These are phyloP conservation scores for Apostichopus californicus DNA, from an alignment of 35 echinoderm and acorn worm species.

Conservation along the genomic window DNA sequence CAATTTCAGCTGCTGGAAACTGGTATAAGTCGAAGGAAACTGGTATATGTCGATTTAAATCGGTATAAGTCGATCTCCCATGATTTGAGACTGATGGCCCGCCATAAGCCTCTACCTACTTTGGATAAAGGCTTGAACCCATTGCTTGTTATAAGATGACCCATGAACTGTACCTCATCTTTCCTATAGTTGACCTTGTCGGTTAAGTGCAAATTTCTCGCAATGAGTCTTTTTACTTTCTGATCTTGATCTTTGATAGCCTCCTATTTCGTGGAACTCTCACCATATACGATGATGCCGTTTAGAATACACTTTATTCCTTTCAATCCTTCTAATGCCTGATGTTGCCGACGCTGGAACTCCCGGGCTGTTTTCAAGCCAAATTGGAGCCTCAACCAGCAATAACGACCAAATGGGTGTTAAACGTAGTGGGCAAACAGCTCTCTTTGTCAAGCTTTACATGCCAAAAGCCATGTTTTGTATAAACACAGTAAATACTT, in stretches of 20 bases:
- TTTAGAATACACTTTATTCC: slow-evolving; percentile 20
- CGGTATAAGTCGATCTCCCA: too few relatives aligned
- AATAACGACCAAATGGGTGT: neutral
- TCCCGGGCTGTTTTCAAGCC: slow-evolving; percentile 51
- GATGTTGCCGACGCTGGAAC: slow-evolving; percentile 61
- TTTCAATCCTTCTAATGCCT: slow-evolving; percentile 13
- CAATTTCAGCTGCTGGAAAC: too few relatives aligned
- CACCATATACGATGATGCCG: slow-evolving; percentile 70
- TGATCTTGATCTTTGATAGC: slow-evolving; percentile 62
- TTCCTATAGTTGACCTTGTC: slow-evolving; percentile 56
- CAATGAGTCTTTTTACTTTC: slow-evolving; percentile 58
- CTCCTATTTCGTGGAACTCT: slow-evolving; percentile 58
- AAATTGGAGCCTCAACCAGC: slow-evolving; percentile 70
- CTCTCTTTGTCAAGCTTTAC: slow-evolving; percentile 36
- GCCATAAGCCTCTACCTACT: slow-evolving; percentile 40
- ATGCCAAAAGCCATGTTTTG: slow-evolving; percentile 53
- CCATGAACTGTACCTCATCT: slow-evolving; percentile 48
- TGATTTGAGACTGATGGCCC: too few relatives aligned
- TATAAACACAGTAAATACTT: slow-evolving; percentile 54
- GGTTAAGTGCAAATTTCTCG: slow-evolving; percentile 68
- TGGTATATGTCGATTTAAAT: neutral
- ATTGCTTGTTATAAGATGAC: slow-evolving; percentile 47
- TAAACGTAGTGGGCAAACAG: slow-evolving; percentile 34
- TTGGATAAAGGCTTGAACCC: slow-evolving; percentile 69
- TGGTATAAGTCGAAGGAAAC: too few relatives aligned